Evolutionary conservation across 2,113 vertebrate species (phyloP), one percentile per base, ranked within the genome.

Genomic region (Trogon melanurus): DNA sequence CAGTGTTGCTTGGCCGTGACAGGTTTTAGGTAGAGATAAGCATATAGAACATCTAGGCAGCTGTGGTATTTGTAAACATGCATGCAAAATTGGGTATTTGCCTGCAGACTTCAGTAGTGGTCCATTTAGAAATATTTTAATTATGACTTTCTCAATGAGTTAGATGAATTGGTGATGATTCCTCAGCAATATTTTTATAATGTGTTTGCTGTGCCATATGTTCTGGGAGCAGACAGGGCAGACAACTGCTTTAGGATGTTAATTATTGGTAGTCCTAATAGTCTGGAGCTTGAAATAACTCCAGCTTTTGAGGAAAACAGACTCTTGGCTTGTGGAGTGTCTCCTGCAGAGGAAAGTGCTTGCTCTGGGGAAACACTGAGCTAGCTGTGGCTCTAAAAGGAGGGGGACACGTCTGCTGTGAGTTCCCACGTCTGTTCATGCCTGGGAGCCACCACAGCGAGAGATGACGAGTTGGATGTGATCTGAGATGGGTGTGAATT

Each of bases 231-330:
- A 89, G 76, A 36, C 29, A 57, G 50, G 45, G 41, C 32, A 79
- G 74, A 26, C 60, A 50, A 0, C n/a, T 81, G 44, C 62, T 79
- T 87, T 38, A 41, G 58, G 13, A 47, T 76, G 20, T 67, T 67
- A 62, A 32, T 51, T 93, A 34, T 57, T 89, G 38, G 10, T 58
- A 82, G 50, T 32, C 47, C 12, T 82, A 50, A 13, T 38, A 56
- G 47, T 20, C 54, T 91, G 85, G 85, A 90, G 32, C 13, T 93
- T 85, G 66, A 94, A 95, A 36, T 65, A 82, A 32, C 38, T 89
- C 18, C 38, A 75, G 9, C 62, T 51, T 78, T 89, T 36, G 41
- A 41, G 41, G 41, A 41, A 41, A 41, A 62, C 54, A 82, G 30
- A 70, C 50, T 22, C 18, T 54, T n/a, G 21, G 6, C 16, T 57